These are phyloP conservation scores for Peromyscus nudipes DNA, from an alignment of 2,797 vertebrate species.

Conservation along the genomic window DNA sequence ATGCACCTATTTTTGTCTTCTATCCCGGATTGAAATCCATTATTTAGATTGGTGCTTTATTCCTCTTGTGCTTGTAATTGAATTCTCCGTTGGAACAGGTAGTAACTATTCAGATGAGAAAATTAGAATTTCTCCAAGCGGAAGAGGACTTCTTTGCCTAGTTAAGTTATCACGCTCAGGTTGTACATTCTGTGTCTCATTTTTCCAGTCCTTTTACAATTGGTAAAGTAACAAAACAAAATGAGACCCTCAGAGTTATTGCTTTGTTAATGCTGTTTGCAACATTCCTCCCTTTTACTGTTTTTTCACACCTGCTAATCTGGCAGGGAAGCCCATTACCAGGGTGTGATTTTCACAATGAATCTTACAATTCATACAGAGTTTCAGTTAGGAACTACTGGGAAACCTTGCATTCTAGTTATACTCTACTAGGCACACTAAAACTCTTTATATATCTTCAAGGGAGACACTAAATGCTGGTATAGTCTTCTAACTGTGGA, in stretches of 20 bases:
- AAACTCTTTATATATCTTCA: constrained; percentile 46
- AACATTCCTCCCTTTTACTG: constrained; percentile 5
- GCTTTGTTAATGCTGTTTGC: neutral
- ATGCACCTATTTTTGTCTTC: constrained; percentile 81
- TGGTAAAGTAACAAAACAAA: constrained; percentile 39
- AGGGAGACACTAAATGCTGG: neutral
- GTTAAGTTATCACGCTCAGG: constrained; percentile 77
- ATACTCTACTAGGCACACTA: constrained; percentile 24
- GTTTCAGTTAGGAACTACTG: constrained; percentile 55
- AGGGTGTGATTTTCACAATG: constrained; percentile 17
- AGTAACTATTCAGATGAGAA: constrained; percentile 82
- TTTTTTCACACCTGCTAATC: neutral
- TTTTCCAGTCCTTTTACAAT: constrained; percentile 70
- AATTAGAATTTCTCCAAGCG: constrained; percentile 83
- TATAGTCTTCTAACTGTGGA: neutral
- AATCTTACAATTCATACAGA: constrained; percentile 32
- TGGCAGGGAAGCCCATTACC: neutral
- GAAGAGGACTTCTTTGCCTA: constrained; percentile 55
- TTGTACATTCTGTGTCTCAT: constrained; percentile 74
- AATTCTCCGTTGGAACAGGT: constrained; percentile 85
- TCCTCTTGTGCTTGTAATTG: constrained; percentile 83
- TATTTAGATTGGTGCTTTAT: constrained; percentile 85
- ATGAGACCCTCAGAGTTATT: constrained; percentile 58
- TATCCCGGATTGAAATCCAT: constrained; percentile 88
- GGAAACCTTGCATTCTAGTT: neutral